phyloP scores from a whole-genome alignment of 2,113 vertebrate species.

The Chaetorhynchus papuensis region DNA sequence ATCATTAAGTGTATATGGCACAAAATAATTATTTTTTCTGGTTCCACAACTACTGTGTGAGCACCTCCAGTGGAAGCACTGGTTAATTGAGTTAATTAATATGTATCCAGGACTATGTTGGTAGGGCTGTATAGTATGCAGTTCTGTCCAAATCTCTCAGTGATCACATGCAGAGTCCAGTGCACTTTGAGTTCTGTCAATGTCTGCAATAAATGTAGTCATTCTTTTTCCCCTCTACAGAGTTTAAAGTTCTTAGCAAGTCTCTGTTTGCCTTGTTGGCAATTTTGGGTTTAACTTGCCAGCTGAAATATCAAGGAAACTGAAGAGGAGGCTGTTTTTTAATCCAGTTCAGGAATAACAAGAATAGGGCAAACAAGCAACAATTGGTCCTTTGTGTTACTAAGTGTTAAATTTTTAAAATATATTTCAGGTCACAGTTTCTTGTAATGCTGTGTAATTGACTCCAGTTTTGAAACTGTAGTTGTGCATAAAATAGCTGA shows the following conservation, averaged over 20 bases:
- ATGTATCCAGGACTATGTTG: fast-evolving
- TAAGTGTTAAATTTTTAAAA: background rate
- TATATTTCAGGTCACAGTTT: background rate
- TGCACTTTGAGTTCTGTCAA: background rate
- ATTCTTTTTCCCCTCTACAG: background rate
- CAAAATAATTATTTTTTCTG: background rate
- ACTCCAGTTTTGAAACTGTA: background rate
- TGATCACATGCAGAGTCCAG: fast-evolving
- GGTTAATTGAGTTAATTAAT: background rate
- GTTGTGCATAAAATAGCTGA: background rate
- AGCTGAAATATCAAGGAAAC: background rate
- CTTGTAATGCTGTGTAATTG: background rate
- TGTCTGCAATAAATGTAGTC: background rate
- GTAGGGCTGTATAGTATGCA: background rate
- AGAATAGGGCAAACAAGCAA: background rate
- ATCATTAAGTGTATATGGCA: background rate
- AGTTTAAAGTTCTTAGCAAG: background rate
- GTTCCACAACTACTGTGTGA: background rate
- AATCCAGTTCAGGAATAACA: background rate
- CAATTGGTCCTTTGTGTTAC: background rate
- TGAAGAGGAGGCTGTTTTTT: background rate
- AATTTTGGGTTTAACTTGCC: background rate
- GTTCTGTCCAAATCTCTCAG: background rate
- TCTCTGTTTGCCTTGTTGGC: background rate
- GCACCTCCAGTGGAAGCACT: fast-evolving